A percentile compares a stretch with the other conserved stretches of the same genome.
These are phyloP conservation scores for Gryon sp. DNA, from an alignment of 1,140 invertebrate genomes.

Conservation along the genomic window DNA sequence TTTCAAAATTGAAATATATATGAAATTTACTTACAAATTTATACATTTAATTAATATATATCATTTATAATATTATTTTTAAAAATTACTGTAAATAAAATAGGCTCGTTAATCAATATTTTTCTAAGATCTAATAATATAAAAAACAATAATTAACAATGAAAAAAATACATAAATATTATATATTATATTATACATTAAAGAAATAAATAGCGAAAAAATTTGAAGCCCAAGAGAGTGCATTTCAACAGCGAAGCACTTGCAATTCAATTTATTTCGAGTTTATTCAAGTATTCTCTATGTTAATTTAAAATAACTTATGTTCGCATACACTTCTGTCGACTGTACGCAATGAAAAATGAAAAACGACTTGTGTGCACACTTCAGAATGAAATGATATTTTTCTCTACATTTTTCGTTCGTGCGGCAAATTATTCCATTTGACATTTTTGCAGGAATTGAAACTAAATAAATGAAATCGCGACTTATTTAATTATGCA, in stretches of 20 bases:
- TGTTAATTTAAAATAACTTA: constrained; percentile 54
- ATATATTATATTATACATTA: too few relatives aligned
- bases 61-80: too few relatives aligned
- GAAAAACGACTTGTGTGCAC: constrained; percentile 2
- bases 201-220: constrained; percentile 14
- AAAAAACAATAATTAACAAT: too few relatives aligned
- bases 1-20: too few relatives aligned
- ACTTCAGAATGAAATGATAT: neutral
- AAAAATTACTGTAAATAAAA: too few relatives aligned
- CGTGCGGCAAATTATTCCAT: constrained; percentile 11
- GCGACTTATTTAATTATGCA: constrained; percentile 13
- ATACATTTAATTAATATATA: too few relatives aligned
- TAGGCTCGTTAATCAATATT: too few relatives aligned
- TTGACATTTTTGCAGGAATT: neutral
- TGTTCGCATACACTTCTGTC: constrained; percentile 14
- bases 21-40: too few relatives aligned
- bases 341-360: constrained; percentile 27
- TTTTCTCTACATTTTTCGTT: constrained; percentile 12
- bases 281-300: constrained; percentile 53
- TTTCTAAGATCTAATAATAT: too few relatives aligned
- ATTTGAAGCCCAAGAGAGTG: constrained; percentile 38
- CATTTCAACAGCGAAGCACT: neutral
- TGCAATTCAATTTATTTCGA: constrained; percentile 55
- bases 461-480: constrained; percentile 4
- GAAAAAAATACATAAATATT: too few relatives aligned